These are phyloP conservation scores for Nothocercus nigrocapillus DNA, from an alignment of 2,113 vertebrate genomes.

Conservation along the genomic window DNA sequence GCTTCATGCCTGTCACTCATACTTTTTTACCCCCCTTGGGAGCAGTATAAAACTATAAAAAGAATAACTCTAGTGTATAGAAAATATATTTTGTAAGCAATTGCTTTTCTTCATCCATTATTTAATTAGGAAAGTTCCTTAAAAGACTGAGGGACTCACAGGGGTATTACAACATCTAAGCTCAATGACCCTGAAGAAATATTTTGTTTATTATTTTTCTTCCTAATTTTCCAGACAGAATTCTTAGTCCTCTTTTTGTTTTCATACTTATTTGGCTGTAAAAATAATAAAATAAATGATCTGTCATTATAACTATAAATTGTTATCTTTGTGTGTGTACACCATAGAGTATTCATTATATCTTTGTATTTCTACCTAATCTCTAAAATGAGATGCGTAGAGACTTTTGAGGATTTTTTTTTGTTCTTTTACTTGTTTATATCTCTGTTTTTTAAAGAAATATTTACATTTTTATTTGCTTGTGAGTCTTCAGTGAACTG, in stretches of 20 bases:
- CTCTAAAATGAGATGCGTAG: not conserved
- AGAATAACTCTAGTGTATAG: not conserved
- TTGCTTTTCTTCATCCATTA: not conserved
- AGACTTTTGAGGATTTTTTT: not conserved
- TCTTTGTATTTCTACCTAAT: not conserved
- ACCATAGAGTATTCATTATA: not conserved
- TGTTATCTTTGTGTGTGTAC: fast-evolving
- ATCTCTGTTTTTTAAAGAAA: not conserved
- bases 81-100: not conserved
- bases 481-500: not conserved
- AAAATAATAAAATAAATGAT: not conserved
- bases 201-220: not conserved
- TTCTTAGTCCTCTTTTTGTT: not conserved
- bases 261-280: not conserved
- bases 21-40: not conserved
- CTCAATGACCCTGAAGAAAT: not conserved
- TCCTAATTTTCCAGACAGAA: not conserved
- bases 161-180: not conserved
- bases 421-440: not conserved
- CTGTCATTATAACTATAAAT: not conserved
- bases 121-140: not conserved
- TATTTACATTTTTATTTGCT: not conserved
- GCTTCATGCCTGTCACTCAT: not conserved
- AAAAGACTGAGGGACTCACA: not conserved
- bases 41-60: not conserved